These are phyloP conservation scores for Tautogolabrus adspersus DNA, from an alignment of 2,113 vertebrate genomes.

Conservation along the genomic window DNA sequence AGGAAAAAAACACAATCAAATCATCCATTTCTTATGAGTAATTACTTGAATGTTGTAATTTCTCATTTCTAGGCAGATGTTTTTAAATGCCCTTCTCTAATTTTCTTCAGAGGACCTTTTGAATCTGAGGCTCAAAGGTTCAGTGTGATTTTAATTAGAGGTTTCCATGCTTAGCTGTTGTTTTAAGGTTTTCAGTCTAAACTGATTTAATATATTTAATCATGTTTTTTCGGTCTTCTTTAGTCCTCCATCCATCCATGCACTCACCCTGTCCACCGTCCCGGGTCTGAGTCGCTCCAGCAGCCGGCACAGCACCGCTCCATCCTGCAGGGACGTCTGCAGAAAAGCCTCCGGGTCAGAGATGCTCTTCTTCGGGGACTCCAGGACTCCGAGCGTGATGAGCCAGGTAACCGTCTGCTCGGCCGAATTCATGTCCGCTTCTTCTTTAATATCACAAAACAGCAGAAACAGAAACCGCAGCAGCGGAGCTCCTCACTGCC, in stretches of 20 bases:
- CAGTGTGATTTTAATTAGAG: too few species aligned
- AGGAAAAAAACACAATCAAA: too few species aligned
- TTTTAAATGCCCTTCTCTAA: too few species aligned
- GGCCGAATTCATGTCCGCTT: slow-evolving; percentile 87
- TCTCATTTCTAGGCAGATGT: too few species aligned
- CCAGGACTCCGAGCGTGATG: slow-evolving; percentile 93
- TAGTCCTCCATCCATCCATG: background rate
- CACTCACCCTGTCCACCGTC: slow-evolving; percentile 89
- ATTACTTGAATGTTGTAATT: too few species aligned
- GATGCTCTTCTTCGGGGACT: slow-evolving; percentile 94
- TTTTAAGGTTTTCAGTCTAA: too few species aligned
- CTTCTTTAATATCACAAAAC: slow-evolving; percentile 7
- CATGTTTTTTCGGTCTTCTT: background rate
- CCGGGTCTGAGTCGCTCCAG: slow-evolving; percentile 91
- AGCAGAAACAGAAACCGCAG: slow-evolving; percentile 18
- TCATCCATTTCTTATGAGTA: too few species aligned
- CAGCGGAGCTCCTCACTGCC: background rate
- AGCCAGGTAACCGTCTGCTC: slow-evolving; percentile 98
- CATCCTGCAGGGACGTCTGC: slow-evolving; percentile 90
- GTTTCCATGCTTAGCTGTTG: too few species aligned
- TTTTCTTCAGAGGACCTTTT: too few species aligned
- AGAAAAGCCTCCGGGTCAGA: slow-evolving; percentile 93
- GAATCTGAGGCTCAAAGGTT: too few species aligned
- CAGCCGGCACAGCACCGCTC: slow-evolving; percentile 91
- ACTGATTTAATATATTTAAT: background rate